Evolutionary conservation across 2,113 vertebrate species (phyloP).

Genomic region (Anas platyrhynchos): DNA sequence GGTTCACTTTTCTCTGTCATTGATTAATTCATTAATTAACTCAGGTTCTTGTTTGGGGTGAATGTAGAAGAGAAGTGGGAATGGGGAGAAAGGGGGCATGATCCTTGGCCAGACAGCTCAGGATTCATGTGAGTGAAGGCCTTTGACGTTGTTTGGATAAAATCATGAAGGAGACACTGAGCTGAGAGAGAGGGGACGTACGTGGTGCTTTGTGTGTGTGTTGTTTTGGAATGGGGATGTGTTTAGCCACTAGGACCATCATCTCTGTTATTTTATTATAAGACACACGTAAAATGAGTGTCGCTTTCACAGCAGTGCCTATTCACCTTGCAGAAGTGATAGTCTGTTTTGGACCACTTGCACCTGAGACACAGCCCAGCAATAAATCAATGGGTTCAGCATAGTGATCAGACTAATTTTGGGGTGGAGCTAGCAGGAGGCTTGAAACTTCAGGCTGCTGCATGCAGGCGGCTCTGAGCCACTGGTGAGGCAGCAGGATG

Average conservation of each 20-base stretch:
- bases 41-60: neutral
- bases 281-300: neutral
- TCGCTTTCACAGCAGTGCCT: neutral
- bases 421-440: neutral
- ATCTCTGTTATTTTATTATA: neutral
- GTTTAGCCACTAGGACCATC: neutral
- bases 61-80: neutral
- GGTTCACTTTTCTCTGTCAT: neutral
- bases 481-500: neutral
- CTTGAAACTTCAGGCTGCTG: neutral
- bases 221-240: neutral
- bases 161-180: neutral
- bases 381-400: neutral
- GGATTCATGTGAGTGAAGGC: neutral
- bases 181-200: neutral
- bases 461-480: neutral
- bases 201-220: neutral
- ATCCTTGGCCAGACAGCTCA: neutral
- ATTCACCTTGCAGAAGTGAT: neutral
- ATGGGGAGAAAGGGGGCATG: neutral
- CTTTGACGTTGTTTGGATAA: neutral
- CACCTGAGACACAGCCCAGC: neutral
- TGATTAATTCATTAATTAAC: neutral
- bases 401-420: accelerated
- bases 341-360: neutral